These are phyloP conservation scores for Nixonia krombeini DNA, from an alignment of 1,140 invertebrate genomes.

Conservation along the genomic window DNA sequence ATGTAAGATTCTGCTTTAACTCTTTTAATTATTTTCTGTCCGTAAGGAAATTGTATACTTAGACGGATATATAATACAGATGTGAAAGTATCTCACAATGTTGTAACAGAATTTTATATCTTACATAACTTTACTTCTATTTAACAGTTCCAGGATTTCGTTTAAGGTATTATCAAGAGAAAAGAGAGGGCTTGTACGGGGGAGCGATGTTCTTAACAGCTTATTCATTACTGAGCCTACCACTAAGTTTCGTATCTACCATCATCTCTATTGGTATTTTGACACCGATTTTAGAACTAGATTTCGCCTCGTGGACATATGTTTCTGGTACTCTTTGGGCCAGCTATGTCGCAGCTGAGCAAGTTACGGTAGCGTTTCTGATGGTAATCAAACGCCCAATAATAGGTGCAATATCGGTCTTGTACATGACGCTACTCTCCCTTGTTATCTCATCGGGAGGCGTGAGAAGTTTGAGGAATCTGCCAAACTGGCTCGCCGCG, in stretches of 20 bases:
- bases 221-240: slow-evolving; percentile 84
- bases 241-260: slow-evolving; percentile 80
- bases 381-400: slow-evolving; percentile 85
- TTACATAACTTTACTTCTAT: no score
- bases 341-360: slow-evolving; percentile 86
- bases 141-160: slow-evolving; percentile 83
- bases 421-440: slow-evolving; percentile 82
- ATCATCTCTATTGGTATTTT: slow-evolving; percentile 64
- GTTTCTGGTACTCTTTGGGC: slow-evolving; percentile 78
- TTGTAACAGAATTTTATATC: no score
- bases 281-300: slow-evolving; percentile 61
- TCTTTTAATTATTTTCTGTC: no score
- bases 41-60: slow-evolving; percentile 7
- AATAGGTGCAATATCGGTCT: slow-evolving; percentile 81
- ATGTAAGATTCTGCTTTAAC: slow-evolving; percentile 75
- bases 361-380: slow-evolving; percentile 85
- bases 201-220: slow-evolving; percentile 87
- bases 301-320: slow-evolving; percentile 60
- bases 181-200: slow-evolving; percentile 87
- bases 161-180: slow-evolving; percentile 92
- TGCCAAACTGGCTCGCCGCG: slow-evolving; percentile 60
- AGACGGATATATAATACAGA: neutral
- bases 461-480: slow-evolving; percentile 79
- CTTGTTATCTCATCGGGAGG: slow-evolving; percentile 82
- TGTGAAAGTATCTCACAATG: neutral